Evolutionary conservation across 2,888 invertebrate genomes (phyloP).

Genomic region (Entomobrya multifasciata): DNA sequence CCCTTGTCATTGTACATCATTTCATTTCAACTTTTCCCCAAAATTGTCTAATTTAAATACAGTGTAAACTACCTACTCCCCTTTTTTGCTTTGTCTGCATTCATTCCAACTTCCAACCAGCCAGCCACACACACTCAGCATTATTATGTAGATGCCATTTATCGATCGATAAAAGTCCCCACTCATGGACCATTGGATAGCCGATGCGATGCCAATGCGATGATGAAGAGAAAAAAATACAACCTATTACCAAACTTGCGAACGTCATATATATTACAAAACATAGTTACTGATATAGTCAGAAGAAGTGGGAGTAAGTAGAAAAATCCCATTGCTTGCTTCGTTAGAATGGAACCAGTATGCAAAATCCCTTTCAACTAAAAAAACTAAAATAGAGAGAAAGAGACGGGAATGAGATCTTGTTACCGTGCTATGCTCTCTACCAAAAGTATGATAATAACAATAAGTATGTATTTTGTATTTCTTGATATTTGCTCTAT

Average conservation of each 20-base stretch:
- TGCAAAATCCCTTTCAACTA: constrained; percentile 75
- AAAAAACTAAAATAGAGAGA: constrained; percentile 18
- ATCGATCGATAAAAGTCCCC: constrained; percentile 60
- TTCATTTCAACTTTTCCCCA: no score
- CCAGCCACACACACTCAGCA: not conserved
- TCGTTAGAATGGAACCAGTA: constrained; percentile 73
- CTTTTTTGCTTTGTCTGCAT: not conserved
- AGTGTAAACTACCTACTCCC: not conserved
- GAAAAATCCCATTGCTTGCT: constrained; percentile 5
- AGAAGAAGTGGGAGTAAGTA: not conserved
- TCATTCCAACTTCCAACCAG: not conserved
- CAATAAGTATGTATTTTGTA: not conserved
- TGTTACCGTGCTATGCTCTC: constrained; percentile 65
- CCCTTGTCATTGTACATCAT: no score
- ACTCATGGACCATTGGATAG: constrained; percentile 36
- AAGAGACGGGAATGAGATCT: constrained; percentile 74
- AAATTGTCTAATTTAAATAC: not conserved
- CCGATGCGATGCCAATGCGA: constrained; percentile 58
- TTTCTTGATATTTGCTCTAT: not conserved
- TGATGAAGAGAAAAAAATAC: constrained; percentile 1
- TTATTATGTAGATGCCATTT: constrained; percentile 29
- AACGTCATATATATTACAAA: not conserved
- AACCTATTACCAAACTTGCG: not conserved
- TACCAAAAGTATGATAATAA: no score
- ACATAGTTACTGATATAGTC: constrained; percentile 9